Conservation (phyloP, 37 sponge, comb jelly and placozoan species). For the Halichondria panicea region DNA sequence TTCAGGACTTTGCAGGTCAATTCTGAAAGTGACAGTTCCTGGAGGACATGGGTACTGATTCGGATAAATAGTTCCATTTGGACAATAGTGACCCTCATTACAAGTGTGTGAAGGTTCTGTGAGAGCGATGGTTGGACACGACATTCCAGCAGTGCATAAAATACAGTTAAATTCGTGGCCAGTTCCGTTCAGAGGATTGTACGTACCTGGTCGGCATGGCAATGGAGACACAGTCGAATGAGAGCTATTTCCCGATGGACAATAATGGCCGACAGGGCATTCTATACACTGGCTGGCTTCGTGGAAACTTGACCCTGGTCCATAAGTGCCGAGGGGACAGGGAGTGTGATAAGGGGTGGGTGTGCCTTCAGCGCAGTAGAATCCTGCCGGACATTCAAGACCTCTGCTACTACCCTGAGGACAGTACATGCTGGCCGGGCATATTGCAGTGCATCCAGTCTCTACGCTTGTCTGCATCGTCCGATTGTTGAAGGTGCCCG, state of each 20-base stretch:
- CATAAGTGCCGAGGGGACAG: slow-evolving; percentile 12
- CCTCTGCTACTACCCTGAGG: slow-evolving; percentile 9
- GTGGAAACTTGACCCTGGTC: not conserved
- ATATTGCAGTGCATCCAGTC: not conserved
- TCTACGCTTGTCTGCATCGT: not conserved
- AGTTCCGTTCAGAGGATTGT: slow-evolving; percentile 11
- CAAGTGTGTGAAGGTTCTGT: slow-evolving; percentile 6
- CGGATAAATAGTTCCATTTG: slow-evolving; percentile 7
- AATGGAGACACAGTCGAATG: slow-evolving; percentile 8
- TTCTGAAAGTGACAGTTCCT: not conserved
- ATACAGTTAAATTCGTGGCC: slow-evolving; percentile 15
- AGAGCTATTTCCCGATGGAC: slow-evolving; percentile 14
- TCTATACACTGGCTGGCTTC: not conserved
- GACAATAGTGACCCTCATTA: slow-evolving; percentile 7
- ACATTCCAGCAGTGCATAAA: slow-evolving; percentile 3
- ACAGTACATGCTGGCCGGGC: slow-evolving; percentile 1
- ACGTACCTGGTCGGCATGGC: slow-evolving; percentile 11
- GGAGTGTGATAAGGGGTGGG: not conserved
- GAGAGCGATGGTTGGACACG: not conserved
- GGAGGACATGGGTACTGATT: slow-evolving; percentile 4
- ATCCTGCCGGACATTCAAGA: slow-evolving; percentile 2
- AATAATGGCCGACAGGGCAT: slow-evolving; percentile 13
- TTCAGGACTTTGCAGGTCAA: not conserved
- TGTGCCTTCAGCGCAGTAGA: slow-evolving; percentile 19
- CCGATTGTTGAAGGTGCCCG: not conserved